A percentile compares a stretch with the other conserved stretches of the same genome.
Conservation (phyloP, 2,888 invertebrate genomes). For the Serripes groenlandicus region DNA sequence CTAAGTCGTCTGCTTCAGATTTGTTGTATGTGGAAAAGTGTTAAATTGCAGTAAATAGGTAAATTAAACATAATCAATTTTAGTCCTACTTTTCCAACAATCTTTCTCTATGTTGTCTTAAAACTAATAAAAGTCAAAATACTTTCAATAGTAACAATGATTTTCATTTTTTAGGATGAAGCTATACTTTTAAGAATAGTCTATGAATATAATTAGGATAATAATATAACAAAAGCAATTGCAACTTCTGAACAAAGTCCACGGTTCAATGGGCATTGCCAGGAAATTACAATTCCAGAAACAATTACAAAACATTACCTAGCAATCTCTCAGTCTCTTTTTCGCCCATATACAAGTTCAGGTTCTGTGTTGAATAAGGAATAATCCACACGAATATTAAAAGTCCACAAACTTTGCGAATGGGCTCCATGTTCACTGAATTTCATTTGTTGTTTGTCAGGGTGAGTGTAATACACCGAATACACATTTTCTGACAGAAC, state of each 20-base stretch:
- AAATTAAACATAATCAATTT: too few relatives aligned
- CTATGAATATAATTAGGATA: too few relatives aligned
- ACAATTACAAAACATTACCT: conserved; percentile 72
- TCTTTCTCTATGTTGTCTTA: too few relatives aligned
- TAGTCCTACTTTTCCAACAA: too few relatives aligned
- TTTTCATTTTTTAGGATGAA: too few relatives aligned
- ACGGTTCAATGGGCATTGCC: conserved; percentile 18
- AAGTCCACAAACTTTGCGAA: conserved; percentile 65
- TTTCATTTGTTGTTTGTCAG: conserved; percentile 50
- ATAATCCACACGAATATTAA: conserved; percentile 71
- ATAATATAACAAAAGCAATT: too few relatives aligned
- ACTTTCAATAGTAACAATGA: too few relatives aligned
- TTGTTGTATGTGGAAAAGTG: too few relatives aligned
- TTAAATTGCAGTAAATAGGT: too few relatives aligned
- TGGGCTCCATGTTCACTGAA: conserved; percentile 69
- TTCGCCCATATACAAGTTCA: conserved; percentile 80
- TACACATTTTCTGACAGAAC: conserved; percentile 63
- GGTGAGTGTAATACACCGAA: conserved; percentile 33
- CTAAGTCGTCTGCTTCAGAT: too few relatives aligned
- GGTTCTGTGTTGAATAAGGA: conserved; percentile 67
- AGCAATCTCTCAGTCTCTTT: conserved; percentile 79
- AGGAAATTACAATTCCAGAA: neutral
- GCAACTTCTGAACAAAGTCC: conserved; percentile 20
- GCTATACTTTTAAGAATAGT: too few relatives aligned
- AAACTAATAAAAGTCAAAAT: too few relatives aligned